Percentiles rank a stretch among this genome's conserved stretches.
Evolutionary conservation across 1,140 invertebrate species (phyloP).

Genomic region (Drosophila bocqueti): DNA sequence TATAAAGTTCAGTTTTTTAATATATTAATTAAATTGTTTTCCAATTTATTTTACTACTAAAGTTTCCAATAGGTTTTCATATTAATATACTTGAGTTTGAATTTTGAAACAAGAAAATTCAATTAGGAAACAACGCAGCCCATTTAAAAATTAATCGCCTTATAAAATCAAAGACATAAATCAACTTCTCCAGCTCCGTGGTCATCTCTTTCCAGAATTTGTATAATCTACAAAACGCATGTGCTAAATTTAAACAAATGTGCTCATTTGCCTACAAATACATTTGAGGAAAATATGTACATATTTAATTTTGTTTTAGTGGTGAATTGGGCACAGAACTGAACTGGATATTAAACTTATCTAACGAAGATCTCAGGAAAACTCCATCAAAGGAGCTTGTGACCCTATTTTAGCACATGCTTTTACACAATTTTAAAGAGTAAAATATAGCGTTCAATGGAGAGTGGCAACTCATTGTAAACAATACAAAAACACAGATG

Average conservation of each 20-base stretch:
- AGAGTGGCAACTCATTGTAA: conserved; percentile 28
- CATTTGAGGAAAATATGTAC: conserved; percentile 6
- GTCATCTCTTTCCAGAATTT: conserved; percentile 31
- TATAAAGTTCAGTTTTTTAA: no score
- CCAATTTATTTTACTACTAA: neutral
- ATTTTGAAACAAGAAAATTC: neutral
- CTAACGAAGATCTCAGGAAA: conserved; percentile 5
- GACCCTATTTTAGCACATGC: conserved; percentile 34
- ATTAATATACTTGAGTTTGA: neutral
- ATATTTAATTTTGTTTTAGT: conserved; percentile 13
- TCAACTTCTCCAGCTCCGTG: conserved; percentile 10
- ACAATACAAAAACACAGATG: conserved; percentile 31
- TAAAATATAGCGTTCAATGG: conserved; percentile 1
- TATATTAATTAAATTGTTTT: no score
- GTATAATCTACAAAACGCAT: conserved; percentile 73
- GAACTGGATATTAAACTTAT: conserved; percentile 8
- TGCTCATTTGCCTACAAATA: conserved; percentile 50
- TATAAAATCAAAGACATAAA: conserved; percentile 8
- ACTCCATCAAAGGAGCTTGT: conserved; percentile 5
- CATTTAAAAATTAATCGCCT: neutral
- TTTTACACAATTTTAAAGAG: conserved; percentile 18
- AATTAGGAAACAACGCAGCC: no score
- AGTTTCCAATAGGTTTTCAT: neutral
- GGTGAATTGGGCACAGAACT: conserved; percentile 15
- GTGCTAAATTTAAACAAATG: conserved; percentile 75